These are phyloP conservation scores for Rhabditophanes sp. DNA, from an alignment of 2,888 invertebrate genomes.

Conservation along the genomic window DNA sequence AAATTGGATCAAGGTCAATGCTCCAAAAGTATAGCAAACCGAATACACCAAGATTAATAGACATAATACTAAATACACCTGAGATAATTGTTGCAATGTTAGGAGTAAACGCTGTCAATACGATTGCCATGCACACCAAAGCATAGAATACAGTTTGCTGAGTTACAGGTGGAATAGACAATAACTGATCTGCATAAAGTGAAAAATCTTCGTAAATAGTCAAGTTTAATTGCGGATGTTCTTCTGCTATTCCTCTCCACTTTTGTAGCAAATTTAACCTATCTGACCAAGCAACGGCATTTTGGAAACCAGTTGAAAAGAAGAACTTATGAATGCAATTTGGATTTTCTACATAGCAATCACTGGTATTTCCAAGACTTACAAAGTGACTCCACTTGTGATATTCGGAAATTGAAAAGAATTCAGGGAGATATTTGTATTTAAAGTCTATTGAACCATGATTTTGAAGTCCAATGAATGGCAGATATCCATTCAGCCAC, in stretches of 20 bases:
- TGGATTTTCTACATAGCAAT: conserved; percentile 33
- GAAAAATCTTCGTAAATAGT: conserved; percentile 43
- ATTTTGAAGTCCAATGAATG: conserved; percentile 38
- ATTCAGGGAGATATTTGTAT: conserved; percentile 40
- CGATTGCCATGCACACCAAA: conserved; percentile 38
- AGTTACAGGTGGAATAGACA: conserved; percentile 40
- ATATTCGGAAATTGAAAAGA: conserved; percentile 35
- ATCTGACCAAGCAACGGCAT: conserved; percentile 36
- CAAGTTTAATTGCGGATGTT: conserved; percentile 35
- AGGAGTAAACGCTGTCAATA: conserved; percentile 39
- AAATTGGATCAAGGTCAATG: conserved; percentile 41
- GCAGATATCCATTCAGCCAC: conserved; percentile 39
- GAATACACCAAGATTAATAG: conserved; percentile 41
- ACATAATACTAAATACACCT: conserved; percentile 24
- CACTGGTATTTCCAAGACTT: conserved; percentile 31
- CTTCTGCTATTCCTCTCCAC: conserved; percentile 33
- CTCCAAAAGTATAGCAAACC: conserved; percentile 33
- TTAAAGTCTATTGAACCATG: conserved; percentile 40
- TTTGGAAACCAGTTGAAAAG: conserved; percentile 41
- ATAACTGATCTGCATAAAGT: conserved; percentile 40
- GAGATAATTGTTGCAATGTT: conserved; percentile 34
- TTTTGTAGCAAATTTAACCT: conserved; percentile 18
- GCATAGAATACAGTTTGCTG: conserved; percentile 38
- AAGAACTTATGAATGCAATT: conserved; percentile 39
- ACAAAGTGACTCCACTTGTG: conserved; percentile 41